Base-by-base conservation (phyloP, 2,797 vertebrate species). In the Platalea minor region DNA sequence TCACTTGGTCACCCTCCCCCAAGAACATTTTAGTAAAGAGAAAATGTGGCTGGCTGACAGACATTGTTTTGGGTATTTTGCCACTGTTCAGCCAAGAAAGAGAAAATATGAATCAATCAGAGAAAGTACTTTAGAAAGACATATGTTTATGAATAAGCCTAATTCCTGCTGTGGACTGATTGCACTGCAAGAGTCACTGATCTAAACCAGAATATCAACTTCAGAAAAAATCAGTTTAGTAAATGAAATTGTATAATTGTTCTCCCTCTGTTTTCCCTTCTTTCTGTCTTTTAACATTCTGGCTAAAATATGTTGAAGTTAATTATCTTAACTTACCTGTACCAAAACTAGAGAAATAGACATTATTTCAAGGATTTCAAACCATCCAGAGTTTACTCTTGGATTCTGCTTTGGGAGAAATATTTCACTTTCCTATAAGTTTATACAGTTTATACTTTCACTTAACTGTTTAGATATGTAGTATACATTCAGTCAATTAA, bases 101-200 rank as follows among this genome's bases (percentile, higher is more conserved):
- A 68, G 19, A 88, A 94, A 90, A 76, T 45, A 73, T 1, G 1
- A 82, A 76, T 76, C 37, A 67, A 41, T 59, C 59, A 74, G 54
- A 86, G 31, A 65, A 91, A 51, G 33, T 57, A 76, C 65, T 94
- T 95, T 91, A 89, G 46, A 78, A 84, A 33, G n/a, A 37, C 23
- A 46, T 54, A 7, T 63, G 45, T 81, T 56, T 46, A 45, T 72
- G 25, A 81, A 41, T 77, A 92, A 51, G 39, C 78, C 57, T 81
- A 14, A 19, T 78, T 96, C 41, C 63, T 73, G 50, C 83, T 96
- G 88, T 95, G 86, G 91, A 92, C 28, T 81, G 76, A 89, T 93
- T 88, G 33, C 26, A 54, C 60, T 84, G 70, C 39, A 64, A 53
- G 92, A 77, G 59, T 95, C 25, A 31, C 73, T 89, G 19, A 83